Evolutionary conservation across 2,113 vertebrate genomes (phyloP), one percentile per base, ranked within the genome.

Genomic region (Lampris megalopsis): DNA sequence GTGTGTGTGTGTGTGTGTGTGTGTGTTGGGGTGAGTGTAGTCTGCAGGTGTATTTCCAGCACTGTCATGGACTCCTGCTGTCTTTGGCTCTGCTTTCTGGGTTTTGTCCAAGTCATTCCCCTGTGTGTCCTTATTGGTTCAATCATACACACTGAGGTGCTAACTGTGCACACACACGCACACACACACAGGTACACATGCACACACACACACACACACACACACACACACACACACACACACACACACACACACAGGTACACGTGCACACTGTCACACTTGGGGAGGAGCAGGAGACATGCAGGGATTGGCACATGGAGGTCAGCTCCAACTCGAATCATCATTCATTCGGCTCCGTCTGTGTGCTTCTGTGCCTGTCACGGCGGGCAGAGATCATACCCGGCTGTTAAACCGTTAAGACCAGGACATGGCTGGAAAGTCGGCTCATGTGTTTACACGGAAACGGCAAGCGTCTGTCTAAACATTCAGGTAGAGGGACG

Each of bases 21-120:
- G 24, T 24, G 24, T 24, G 24, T 24, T 24, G 10, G 35, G n/a
- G 52, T 52, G 60, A 45, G 50, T 35, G 38, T 1, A 10, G 37
- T 63, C 58, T 59, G 70, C 42, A 75, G 70, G 54, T 63, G 52
- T 45, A 41, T 24, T 41, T 61, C 41, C 61, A 63, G 53, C 49
- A 24, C 24, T 24, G 24, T 24, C 24, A 24, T 24, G 24, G 24
- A 24, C 24, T 24, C 24, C 24, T 24, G 24, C 24, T 24, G 24
- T 24, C 24, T 24, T 24, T 24, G 24, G 24, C 24, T 24, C 24
- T 24, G 24, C 24, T 24, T 24, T 24, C 24, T 24, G 24, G 24
- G 24, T 24, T 24, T 24, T 24, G 24, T 24, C 4, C 50, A 1
- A 10, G 4, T n/a, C 50, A 9, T 5, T 13, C 10, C 43, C 35